Percentiles rank a stretch among this genome's conserved stretches.
Evolutionary conservation across 1,140 invertebrate species (phyloP).

Genomic region (Neotoxoptera formosana): DNA sequence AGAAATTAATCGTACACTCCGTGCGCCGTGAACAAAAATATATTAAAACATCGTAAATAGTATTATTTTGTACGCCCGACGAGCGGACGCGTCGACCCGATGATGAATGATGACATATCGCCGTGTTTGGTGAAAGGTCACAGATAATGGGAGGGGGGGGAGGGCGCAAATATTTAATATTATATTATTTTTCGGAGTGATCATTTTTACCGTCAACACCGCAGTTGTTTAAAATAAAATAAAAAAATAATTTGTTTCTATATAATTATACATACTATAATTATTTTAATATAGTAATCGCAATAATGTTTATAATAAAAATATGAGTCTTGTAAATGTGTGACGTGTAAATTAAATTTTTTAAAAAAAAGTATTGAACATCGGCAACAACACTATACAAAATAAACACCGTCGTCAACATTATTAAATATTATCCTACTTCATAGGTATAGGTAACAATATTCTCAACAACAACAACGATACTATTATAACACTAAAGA

Average conservation of each 20-base stretch:
- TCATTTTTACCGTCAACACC: not conserved
- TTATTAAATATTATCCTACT: conserved; percentile 35
- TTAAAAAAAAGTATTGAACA: conserved; percentile 24
- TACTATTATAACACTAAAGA: not conserved
- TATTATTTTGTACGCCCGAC: not conserved
- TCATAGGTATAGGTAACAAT: conserved; percentile 33
- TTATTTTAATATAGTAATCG: conserved; percentile 25
- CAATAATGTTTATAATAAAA: conserved; percentile 29
- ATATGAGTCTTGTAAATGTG: not conserved
- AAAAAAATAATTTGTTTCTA: not conserved
- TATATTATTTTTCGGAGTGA: not conserved
- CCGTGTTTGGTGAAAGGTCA: not conserved
- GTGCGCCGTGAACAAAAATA: not conserved
- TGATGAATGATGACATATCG: not conserved
- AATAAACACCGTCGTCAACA: conserved; percentile 30
- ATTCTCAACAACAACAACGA: conserved; percentile 20
- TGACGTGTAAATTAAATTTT: not conserved
- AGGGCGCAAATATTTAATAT: not conserved
- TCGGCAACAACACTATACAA: conserved; percentile 20
- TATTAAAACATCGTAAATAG: not conserved
- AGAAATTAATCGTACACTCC: not conserved
- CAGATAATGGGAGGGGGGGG: not conserved
- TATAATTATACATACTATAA: conserved; percentile 35
- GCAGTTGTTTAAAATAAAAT: not conserved
- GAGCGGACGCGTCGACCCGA: not conserved